A percentile compares a stretch with the other conserved stretches of the same genome.
These are phyloP conservation scores for Apocheima hispidaria DNA, from an alignment of 2,888 invertebrate species.

Conservation along the genomic window DNA sequence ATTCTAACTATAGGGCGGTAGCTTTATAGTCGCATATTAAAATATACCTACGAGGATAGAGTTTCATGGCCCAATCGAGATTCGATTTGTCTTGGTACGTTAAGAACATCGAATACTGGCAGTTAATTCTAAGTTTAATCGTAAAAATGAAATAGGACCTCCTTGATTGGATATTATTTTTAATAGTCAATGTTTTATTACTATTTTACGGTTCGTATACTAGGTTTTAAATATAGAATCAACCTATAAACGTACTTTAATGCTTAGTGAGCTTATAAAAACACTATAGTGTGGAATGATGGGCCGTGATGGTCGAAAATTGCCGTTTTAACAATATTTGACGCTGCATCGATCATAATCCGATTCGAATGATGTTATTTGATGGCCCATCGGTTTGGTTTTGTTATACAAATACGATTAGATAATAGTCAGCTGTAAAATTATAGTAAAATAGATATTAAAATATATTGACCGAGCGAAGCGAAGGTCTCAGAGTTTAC, in stretches of 20 bases:
- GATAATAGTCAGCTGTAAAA: background rate
- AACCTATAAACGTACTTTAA: conserved; percentile 46
- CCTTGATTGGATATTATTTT: conserved; percentile 74
- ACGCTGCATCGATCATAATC: conserved; percentile 36
- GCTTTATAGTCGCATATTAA: conserved; percentile 75
- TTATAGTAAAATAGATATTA: background rate
- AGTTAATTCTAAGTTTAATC: conserved; percentile 66
- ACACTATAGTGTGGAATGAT: conserved; percentile 38
- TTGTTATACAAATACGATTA: conserved; percentile 8
- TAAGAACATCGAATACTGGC: conserved; percentile 70
- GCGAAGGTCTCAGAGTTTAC: no score
- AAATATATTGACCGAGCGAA: no score
- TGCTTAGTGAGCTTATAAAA: conserved; percentile 54
- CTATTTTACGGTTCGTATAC: conserved; percentile 50
- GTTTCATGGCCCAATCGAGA: conserved; percentile 65
- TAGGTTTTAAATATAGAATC: conserved; percentile 37
- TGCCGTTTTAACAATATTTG: conserved; percentile 37
- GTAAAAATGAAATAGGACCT: conserved; percentile 69
- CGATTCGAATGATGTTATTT: conserved; percentile 30
- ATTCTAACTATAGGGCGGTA: conserved; percentile 71
- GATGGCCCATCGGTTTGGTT: conserved; percentile 31
- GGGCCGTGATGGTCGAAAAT: conserved; percentile 30
- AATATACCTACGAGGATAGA: conserved; percentile 42
- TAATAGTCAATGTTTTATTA: conserved; percentile 58
- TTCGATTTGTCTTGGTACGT: conserved; percentile 79